A percentile compares a stretch with the other conserved stretches of the same genome.
Conservation (phyloP, 64 coral and sea anemone genomes). For the Pachyseris speciosa region DNA sequence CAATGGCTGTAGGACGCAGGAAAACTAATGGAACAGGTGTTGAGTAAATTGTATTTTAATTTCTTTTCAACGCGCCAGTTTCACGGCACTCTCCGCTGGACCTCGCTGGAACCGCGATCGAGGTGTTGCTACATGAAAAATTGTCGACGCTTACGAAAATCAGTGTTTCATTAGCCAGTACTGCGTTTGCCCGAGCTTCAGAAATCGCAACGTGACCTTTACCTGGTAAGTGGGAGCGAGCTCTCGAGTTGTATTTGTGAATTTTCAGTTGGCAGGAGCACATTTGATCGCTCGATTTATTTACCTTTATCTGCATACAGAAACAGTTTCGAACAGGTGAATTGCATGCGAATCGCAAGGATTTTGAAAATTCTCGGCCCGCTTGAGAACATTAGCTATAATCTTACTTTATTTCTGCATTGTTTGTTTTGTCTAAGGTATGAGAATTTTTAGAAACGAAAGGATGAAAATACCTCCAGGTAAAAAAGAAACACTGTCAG, state of each 20-base stretch:
- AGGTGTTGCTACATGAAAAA: no score
- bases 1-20: neutral
- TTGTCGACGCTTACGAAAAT: neutral
- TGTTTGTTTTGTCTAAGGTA: no score
- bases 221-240: neutral
- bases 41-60: neutral
- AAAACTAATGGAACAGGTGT: slow-evolving; percentile 8
- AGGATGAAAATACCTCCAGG: neutral
- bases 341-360: neutral
- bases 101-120: neutral
- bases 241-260: neutral
- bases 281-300: neutral
- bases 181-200: no score
- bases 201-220: neutral
- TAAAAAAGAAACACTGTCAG: neutral
- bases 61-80: neutral
- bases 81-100: neutral
- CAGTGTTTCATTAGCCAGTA: neutral
- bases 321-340: neutral
- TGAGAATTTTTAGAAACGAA: no score
- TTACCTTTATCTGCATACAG: neutral
- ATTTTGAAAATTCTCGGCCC: neutral
- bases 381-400: no score
- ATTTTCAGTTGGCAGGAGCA: neutral
- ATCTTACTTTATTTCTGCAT: no score